Base-by-base conservation (phyloP, 2,113 vertebrate genomes). In the Chloropsis cyanopogon region DNA sequence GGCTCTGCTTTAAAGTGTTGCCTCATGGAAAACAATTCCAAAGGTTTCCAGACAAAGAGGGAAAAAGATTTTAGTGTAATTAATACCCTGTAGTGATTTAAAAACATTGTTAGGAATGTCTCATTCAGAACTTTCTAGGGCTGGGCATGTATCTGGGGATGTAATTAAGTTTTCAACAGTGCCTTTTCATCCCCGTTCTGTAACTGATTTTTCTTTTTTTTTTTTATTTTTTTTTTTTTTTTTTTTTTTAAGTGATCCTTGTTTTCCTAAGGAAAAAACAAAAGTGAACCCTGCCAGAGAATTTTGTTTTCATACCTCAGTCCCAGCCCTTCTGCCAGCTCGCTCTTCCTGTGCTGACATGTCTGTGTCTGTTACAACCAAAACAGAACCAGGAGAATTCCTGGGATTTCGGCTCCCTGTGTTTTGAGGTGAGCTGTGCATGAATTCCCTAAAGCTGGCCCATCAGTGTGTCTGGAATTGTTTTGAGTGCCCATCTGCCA, bases 291-390 rank as follows among this genome's bases (percentile, higher is more conserved):
- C 56, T 85, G 87, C 82, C 87, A 95, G 68, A 80, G 79, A 91
- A 87, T 95, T 91, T 72, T 96, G 90, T 91, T 96, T 90, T 87
- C 61, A 41, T 94, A 72, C 53, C 70, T 93, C 1, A 1, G 19
- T 76, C 59, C 59, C 79, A 80, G n/a, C 85, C 61, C 39, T 37
- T 65, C 86, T 93, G 70, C 82, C 75, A 56, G 82, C 26, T 86
- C 0, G 1, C 4, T 35, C 73, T 63, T 89, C 93, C 87, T 96
- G 95, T 79, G 78, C 87, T 7, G 16, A 91, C 96, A 91, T 5
- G 90, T 90, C 89, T 29, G 2, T 39, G 49, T 64, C 12, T 59
- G 46, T 87, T 91, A 47, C 69, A 84, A 60, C 72, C 7, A 9
- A 18, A 37, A 60, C 69, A 66, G 84, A 53, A 75, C 68, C 68